A percentile compares a stretch with the other conserved stretches of the same genome.
Conservation (phyloP, 1,140 invertebrate genomes). For the Zaprionus inermis region DNA sequence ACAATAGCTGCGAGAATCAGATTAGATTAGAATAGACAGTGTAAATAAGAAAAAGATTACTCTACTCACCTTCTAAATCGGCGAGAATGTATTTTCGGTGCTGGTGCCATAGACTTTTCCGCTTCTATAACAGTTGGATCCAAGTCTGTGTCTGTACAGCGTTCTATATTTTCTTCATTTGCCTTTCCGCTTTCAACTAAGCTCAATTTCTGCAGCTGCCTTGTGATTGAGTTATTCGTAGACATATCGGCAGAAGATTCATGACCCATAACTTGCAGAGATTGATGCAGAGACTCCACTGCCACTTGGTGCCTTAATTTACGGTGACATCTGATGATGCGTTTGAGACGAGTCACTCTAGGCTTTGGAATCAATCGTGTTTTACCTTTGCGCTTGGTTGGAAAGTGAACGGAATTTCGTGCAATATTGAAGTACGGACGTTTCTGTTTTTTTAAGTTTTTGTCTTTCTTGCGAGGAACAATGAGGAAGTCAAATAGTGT, state of each 20-base stretch:
- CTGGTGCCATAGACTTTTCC: neutral
- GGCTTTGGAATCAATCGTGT: conserved; percentile 51
- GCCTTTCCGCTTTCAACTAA: neutral
- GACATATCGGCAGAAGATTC: neutral
- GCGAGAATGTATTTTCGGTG: conserved; percentile 60
- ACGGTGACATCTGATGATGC: conserved; percentile 51
- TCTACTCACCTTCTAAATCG: conserved; percentile 66
- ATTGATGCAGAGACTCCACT: neutral
- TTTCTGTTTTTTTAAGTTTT: conserved; percentile 23
- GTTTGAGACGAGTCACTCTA: conserved; percentile 56
- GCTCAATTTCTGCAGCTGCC: conserved; percentile 17
- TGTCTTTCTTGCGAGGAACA: conserved; percentile 33
- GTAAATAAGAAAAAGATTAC: neutral
- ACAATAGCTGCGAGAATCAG: conserved; percentile 69
- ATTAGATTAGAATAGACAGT: neutral
- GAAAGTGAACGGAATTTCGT: neutral
- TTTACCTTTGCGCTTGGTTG: conserved; percentile 60
- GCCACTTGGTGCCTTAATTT: neutral
- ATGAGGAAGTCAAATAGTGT: conserved; percentile 63
- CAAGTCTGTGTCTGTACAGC: neutral
- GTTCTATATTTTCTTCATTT: neutral
- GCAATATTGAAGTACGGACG: conserved; percentile 26
- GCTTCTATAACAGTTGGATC: neutral
- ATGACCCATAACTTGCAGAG: neutral
- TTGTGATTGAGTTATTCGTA: neutral